Evolutionary conservation across 2,888 invertebrate genomes (phyloP).

Genomic region (Conomelus anceps): DNA sequence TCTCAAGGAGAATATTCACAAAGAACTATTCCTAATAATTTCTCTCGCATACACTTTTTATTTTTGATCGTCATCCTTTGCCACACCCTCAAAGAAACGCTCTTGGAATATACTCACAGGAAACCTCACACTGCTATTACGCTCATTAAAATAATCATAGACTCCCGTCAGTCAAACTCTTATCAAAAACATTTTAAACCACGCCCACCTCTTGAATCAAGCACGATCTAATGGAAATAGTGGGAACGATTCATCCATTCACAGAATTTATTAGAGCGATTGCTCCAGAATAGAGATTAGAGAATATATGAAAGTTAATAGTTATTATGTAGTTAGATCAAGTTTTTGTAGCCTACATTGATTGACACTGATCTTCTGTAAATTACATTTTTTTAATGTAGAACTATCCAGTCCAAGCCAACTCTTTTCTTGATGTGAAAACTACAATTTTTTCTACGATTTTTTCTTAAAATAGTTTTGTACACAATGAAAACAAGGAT

Average conservation of each 20-base stretch:
- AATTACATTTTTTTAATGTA: too few species aligned
- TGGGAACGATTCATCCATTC: neutral
- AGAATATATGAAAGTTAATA: too few species aligned
- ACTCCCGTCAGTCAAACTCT: neutral
- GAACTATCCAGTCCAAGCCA: too few species aligned
- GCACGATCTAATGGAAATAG: neutral
- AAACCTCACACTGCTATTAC: neutral
- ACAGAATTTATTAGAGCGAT: neutral
- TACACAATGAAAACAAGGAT: too few species aligned
- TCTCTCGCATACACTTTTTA: neutral
- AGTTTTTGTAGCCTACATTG: too few species aligned
- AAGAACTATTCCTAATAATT: neutral
- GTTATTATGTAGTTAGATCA: neutral
- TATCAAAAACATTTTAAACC: neutral
- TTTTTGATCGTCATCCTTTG: neutral
- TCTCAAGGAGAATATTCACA: neutral
- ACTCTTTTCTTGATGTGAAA: too few species aligned
- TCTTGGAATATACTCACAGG: neutral
- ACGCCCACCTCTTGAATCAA: neutral
- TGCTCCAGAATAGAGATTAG: neutral
- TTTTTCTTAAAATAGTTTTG: too few species aligned
- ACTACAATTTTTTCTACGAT: too few species aligned
- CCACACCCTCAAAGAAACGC: neutral
- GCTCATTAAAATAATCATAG: conserved; percentile 9
- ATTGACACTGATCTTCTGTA: too few species aligned